Conservation (phyloP, 2,888 invertebrate species). For the Trachelus troglodyta region DNA sequence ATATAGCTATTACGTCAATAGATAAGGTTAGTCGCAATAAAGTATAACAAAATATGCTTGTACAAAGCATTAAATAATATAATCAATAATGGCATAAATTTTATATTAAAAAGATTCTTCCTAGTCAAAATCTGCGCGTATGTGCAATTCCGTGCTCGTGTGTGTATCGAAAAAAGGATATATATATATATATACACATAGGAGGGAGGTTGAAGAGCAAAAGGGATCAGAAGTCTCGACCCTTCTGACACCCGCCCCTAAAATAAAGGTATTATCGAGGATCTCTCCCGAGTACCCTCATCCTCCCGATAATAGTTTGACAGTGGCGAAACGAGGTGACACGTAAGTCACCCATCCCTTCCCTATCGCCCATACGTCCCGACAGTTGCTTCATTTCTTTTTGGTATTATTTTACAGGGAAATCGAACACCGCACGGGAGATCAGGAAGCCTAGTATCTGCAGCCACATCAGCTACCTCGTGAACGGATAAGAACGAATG, state of each 20-base stretch:
- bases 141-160: background rate
- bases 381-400: conserved; percentile 37
- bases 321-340: background rate
- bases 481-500: conserved; percentile 5
- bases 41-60: background rate
- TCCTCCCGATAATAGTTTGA: background rate
- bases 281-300: background rate
- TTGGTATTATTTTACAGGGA: conserved; percentile 39
- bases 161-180: background rate
- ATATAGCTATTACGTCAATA: background rate
- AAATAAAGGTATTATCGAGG: background rate
- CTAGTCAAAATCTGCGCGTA: background rate
- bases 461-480: conserved; percentile 23
- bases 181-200: background rate
- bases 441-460: conserved; percentile 37
- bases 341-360: background rate
- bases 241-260: background rate
- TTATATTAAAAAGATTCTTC: background rate
- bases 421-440: conserved; percentile 34
- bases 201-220: background rate
- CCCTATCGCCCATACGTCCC: background rate
- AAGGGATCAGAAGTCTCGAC: background rate
- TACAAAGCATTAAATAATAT: background rate
- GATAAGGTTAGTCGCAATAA: background rate
- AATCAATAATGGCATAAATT: background rate